A percentile compares a stretch with the other conserved stretches of the same genome.
These are phyloP conservation scores for Macaca nemestrina DNA, from an alignment of 2,113 vertebrate genomes.

Conservation along the genomic window DNA sequence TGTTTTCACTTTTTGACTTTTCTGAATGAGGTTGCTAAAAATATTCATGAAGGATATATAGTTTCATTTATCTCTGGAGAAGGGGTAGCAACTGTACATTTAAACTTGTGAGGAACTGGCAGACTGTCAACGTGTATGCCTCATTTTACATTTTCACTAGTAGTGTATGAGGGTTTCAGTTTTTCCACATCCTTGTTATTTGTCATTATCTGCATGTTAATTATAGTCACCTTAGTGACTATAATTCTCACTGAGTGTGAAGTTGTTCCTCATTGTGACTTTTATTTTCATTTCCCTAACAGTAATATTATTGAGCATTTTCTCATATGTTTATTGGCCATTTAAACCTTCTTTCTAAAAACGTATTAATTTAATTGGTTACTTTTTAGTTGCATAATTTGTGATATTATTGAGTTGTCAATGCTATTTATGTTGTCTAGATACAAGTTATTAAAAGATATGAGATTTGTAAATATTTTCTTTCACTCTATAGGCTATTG, in stretches of 20 bases:
- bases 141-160: not conserved
- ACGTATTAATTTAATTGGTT: too few species aligned
- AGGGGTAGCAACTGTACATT: not conserved
- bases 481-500: not conserved
- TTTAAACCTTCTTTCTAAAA: not conserved
- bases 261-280: not conserved
- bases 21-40: not conserved
- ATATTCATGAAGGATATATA: not conserved
- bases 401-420: not conserved
- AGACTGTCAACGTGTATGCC: not conserved
- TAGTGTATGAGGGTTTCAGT: not conserved
- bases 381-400: not conserved
- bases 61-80: not conserved
- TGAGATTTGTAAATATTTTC: not conserved
- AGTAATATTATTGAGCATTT: not conserved
- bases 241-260: not conserved
- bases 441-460: not conserved
- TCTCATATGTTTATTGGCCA: not conserved
- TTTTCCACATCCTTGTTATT: not conserved
- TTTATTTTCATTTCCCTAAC: not conserved
- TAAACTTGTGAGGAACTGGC: not conserved
- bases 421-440: not conserved
- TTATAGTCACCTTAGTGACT: not conserved
- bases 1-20: not conserved
- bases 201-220: not conserved